Percentiles rank a stretch among this genome's conserved stretches.
phyloP scores from a whole-genome alignment of 2,888 invertebrate species.

The Nymphalis polychloros region DNA sequence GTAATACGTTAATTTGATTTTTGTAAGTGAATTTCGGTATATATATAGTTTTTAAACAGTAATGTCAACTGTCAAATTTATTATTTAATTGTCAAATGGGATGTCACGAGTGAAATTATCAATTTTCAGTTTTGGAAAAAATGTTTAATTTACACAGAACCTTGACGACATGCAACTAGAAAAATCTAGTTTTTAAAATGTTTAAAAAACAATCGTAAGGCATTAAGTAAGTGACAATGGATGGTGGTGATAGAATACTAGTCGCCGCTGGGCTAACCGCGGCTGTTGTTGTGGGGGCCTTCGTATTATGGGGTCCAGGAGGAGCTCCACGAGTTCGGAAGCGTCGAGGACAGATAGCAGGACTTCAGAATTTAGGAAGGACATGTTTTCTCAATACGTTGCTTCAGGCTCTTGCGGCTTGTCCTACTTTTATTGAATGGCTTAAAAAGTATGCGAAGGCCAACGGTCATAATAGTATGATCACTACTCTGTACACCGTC shows the following conservation, averaged over 20 bases:
- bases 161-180: slow-evolving; percentile 12
- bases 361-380: slow-evolving; percentile 94
- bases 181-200: slow-evolving; percentile 19
- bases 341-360: slow-evolving; percentile 88
- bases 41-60: slow-evolving; percentile 7
- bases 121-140: slow-evolving; percentile 27
- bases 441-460: slow-evolving; percentile 84
- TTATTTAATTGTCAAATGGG: slow-evolving; percentile 20
- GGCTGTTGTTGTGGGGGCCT: slow-evolving; percentile 90
- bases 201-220: slow-evolving; percentile 15
- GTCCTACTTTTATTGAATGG: slow-evolving; percentile 92
- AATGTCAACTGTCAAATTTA: slow-evolving; percentile 5
- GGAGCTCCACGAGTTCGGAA: slow-evolving; percentile 83
- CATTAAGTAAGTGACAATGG: slow-evolving; percentile 71
- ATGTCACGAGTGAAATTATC: slow-evolving; percentile 30
- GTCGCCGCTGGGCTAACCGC: slow-evolving; percentile 90
- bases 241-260: slow-evolving; percentile 88
- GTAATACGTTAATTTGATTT: too few species aligned
- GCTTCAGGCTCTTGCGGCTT: slow-evolving; percentile 93
- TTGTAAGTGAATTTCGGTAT: neutral
- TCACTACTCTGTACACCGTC: slow-evolving; percentile 87
- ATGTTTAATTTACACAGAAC: slow-evolving; percentile 22
- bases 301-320: slow-evolving; percentile 91
- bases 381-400: slow-evolving; percentile 97
- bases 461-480: slow-evolving; percentile 86